These are phyloP conservation scores for Arothron firmamentum DNA, from an alignment of 2,113 vertebrate genomes.

Conservation along the genomic window DNA sequence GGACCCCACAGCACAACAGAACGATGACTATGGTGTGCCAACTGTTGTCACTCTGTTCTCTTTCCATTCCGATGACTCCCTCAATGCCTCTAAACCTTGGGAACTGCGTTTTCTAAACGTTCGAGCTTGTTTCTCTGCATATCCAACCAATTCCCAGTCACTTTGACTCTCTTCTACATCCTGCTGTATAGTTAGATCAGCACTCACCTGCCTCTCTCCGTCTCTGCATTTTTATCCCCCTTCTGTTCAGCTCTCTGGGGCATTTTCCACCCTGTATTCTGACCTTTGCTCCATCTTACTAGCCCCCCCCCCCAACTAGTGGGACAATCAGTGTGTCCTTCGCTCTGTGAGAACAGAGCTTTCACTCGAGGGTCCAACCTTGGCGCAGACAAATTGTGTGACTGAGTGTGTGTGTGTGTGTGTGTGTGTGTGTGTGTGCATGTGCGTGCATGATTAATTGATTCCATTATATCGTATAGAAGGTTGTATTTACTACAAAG, in stretches of 20 bases:
- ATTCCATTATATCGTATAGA: slow-evolving; percentile 39
- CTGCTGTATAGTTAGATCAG: slow-evolving; percentile 24
- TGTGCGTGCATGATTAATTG: slow-evolving; percentile 51
- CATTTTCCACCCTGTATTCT: slow-evolving; percentile 40
- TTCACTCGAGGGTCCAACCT: slow-evolving; percentile 19
- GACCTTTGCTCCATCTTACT: slow-evolving; percentile 44
- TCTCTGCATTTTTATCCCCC: slow-evolving; percentile 58
- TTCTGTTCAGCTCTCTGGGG: slow-evolving; percentile 33
- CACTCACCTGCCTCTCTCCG: slow-evolving; percentile 37
- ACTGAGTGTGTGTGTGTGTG: slow-evolving; percentile 2
- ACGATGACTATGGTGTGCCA: slow-evolving; percentile 84
- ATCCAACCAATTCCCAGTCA: not conserved
- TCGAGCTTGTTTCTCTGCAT: not conserved
- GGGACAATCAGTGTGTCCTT: slow-evolving; percentile 47
- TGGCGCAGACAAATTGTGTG: slow-evolving; percentile 10
- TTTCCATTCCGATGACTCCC: slow-evolving; percentile 49
- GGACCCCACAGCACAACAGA: slow-evolving; percentile 81
- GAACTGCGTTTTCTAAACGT: slow-evolving; percentile 2
- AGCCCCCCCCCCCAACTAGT: slow-evolving; percentile 5
- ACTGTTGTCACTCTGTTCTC: slow-evolving; percentile 77
- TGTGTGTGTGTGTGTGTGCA: slow-evolving; percentile 6
- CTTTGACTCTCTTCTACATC: slow-evolving; percentile 20
- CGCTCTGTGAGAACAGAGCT: slow-evolving; percentile 30
- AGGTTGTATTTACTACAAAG: slow-evolving; percentile 43
- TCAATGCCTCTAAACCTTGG: not conserved